Percentiles rank a stretch among this genome's conserved stretches.
These are phyloP conservation scores for Cheilosia vulpina DNA, from an alignment of 2,888 invertebrate genomes.

Conservation along the genomic window DNA sequence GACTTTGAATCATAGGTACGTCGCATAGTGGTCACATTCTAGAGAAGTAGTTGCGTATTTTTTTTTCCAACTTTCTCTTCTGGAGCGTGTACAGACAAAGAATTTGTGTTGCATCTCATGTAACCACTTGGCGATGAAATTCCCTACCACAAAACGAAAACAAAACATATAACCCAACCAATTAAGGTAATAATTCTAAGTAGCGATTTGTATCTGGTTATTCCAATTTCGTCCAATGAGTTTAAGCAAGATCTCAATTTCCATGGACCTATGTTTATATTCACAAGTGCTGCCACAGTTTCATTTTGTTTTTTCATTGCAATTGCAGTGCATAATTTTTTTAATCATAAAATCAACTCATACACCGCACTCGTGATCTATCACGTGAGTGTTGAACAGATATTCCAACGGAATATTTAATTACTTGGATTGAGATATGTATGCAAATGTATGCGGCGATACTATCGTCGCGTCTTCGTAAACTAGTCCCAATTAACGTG, in stretches of 20 bases:
- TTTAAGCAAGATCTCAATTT: constrained; percentile 36
- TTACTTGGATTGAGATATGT: constrained; percentile 14
- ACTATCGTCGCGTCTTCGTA: constrained; percentile 17
- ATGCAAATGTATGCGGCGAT: background rate
- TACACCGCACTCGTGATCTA: constrained; percentile 27
- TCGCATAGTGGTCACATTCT: constrained; percentile 4
- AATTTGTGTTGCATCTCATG: background rate
- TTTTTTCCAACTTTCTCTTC: background rate
- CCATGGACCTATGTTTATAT: constrained; percentile 33
- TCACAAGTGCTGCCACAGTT: background rate
- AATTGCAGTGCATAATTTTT: constrained; percentile 13
- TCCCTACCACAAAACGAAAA: constrained; percentile 20
- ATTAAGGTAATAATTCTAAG: constrained; percentile 2
- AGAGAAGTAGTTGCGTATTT: background rate
- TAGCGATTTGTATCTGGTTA: constrained; percentile 39
- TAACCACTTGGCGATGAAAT: constrained; percentile 8
- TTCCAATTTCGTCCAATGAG: constrained; percentile 6
- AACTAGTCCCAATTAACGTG: constrained; percentile 33
- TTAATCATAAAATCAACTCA: constrained; percentile 5
- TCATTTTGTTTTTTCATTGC: constrained; percentile 2
- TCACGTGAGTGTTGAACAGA: constrained; percentile 25
- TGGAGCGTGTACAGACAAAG: constrained; percentile 13
- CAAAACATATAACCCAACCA: constrained; percentile 1
- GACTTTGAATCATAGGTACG: background rate
- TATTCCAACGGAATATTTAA: constrained; percentile 49